Evolutionary conservation across 2,888 invertebrate genomes (phyloP).

Genomic region (Agrotis ipsilon): DNA sequence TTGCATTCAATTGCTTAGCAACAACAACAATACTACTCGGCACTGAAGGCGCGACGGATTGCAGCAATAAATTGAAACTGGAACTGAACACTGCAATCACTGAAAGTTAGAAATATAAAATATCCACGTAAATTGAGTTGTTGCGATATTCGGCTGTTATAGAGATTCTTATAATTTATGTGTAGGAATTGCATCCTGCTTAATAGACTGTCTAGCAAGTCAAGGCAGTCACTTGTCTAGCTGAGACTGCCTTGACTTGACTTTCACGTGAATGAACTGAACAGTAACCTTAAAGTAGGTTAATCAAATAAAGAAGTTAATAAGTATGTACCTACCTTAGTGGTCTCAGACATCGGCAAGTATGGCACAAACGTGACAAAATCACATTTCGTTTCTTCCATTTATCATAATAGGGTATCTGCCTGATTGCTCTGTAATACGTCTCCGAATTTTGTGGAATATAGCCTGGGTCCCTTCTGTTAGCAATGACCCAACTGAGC

Average conservation of each 20-base stretch:
- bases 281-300: not conserved
- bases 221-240: too few relatives aligned
- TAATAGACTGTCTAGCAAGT: too few relatives aligned
- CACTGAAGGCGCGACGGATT: slow-evolving; percentile 29
- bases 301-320: slow-evolving; percentile 25
- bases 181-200: not conserved
- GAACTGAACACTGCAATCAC: slow-evolving; percentile 25
- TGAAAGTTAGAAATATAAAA: slow-evolving; percentile 19
- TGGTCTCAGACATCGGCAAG: slow-evolving; percentile 96
- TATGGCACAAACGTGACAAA: slow-evolving; percentile 96
- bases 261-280: too few relatives aligned
- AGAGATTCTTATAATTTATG: not conserved
- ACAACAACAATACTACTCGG: not conserved
- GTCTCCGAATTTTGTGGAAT: slow-evolving; percentile 97
- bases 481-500: slow-evolving; percentile 97
- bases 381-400: slow-evolving; percentile 97
- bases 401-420: slow-evolving; percentile 98
- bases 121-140: slow-evolving; percentile 7
- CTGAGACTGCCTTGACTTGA: not conserved
- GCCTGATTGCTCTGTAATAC: slow-evolving; percentile 97
- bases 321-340: slow-evolving; percentile 85
- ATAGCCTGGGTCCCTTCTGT: slow-evolving; percentile 97
- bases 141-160: too few relatives aligned
- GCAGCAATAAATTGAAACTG: slow-evolving; percentile 29
- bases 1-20: slow-evolving; percentile 8